Evolutionary conservation across 2,797 vertebrate genomes (phyloP).

Genomic region (Astyanax mexicanus): DNA sequence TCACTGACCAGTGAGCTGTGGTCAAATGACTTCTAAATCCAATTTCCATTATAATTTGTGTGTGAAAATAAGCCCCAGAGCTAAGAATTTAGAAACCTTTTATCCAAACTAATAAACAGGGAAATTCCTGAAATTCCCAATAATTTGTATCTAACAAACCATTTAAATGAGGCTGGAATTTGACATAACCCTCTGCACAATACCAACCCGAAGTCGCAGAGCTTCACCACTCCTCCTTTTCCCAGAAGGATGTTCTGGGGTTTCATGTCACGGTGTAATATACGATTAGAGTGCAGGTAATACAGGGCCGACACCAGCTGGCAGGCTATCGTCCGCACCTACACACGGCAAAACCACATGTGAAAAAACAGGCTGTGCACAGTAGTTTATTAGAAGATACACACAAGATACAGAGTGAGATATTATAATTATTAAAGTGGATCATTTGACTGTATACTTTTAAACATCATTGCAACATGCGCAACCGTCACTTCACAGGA

Average conservation of each 20-base stretch:
- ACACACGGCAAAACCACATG: conserved; percentile 33
- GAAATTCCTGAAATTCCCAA: background rate
- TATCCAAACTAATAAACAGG: background rate
- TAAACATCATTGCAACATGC: no score
- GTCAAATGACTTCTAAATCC: no score
- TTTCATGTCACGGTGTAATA: conserved; percentile 98
- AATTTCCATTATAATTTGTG: no score
- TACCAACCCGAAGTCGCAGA: conserved; percentile 96
- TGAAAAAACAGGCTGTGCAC: conserved; percentile 26
- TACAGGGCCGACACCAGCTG: conserved; percentile 95
- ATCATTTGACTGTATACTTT: background rate
- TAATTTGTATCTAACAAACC: background rate
- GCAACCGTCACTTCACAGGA: no score
- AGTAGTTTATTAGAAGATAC: background rate
- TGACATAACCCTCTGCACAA: conserved; percentile 9
- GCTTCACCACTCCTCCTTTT: conserved; percentile 91
- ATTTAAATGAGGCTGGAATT: background rate
- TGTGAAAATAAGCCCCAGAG: background rate
- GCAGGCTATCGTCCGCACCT: conserved; percentile 91
- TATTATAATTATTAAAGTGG: background rate
- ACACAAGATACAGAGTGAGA: background rate
- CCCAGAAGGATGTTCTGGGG: conserved; percentile 96
- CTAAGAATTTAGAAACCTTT: background rate
- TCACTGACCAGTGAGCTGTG: no score
- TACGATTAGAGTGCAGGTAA: conserved; percentile 96